These are phyloP conservation scores for Tyto alba DNA, from an alignment of 2,113 vertebrate genomes.

Conservation along the genomic window DNA sequence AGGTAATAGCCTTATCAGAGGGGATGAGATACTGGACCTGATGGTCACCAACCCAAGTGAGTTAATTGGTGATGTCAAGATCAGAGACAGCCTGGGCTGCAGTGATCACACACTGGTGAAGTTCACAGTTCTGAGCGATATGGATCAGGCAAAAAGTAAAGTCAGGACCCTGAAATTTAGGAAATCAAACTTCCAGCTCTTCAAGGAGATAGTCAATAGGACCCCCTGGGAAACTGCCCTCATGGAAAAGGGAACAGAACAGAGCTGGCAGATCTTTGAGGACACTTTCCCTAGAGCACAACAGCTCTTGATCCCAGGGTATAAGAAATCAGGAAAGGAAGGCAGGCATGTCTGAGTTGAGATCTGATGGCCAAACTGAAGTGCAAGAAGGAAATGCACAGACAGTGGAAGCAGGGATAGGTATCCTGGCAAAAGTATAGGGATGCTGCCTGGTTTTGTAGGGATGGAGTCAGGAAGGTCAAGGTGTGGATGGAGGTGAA, in stretches of 20 bases:
- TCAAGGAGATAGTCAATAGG: not conserved
- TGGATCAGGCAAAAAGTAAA: not conserved
- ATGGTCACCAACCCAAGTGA: not conserved
- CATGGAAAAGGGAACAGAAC: not conserved
- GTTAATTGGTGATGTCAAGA: not conserved
- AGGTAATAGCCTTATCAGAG: not conserved
- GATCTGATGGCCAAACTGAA: not conserved
- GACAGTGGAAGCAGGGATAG: not conserved
- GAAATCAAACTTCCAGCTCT: not conserved
- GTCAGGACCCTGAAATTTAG: not conserved
- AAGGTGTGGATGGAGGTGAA: not conserved
- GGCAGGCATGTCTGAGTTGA: not conserved
- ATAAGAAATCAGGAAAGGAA: not conserved
- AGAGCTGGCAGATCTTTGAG: not conserved
- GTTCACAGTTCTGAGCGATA: not conserved
- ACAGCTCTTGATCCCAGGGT: not conserved
- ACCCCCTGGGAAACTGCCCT: too few species aligned
- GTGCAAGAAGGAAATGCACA: not conserved
- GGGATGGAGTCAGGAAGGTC: not conserved
- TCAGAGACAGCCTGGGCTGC: not conserved
- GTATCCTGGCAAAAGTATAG: not conserved
- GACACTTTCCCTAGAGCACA: not conserved
- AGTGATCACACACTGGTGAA: not conserved
- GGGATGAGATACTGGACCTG: too few species aligned
- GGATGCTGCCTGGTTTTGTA: too few species aligned